Base-by-base conservation (phyloP, 2,888 invertebrate genomes). In the Ophioninae sp. region DNA sequence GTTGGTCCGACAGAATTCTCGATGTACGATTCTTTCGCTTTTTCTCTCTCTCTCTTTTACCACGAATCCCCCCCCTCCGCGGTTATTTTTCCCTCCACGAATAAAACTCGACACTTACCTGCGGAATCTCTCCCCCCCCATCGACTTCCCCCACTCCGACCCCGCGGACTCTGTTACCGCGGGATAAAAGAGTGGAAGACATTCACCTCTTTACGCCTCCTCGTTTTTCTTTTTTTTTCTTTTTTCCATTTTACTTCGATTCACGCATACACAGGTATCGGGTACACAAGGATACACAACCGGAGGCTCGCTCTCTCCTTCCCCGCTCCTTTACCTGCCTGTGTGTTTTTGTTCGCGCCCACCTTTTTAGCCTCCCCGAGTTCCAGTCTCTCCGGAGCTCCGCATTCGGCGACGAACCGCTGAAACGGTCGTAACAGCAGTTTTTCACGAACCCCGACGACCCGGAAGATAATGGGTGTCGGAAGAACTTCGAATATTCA, bases 171-270 rank as follows among this genome's bases (percentile, higher is more conserved):
- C 77, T 79, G n/a, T n/a, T 84, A 80, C 86, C 85, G 50, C 72
- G 50, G 83, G 70, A 75, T 57, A 84, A 50, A 50, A 87, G 86
- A 85, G 80, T 80, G 88, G 89, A 89, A 91, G 91, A 89, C 91
- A 90, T 91, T 91, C 91, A 91, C 91, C 91, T 91, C 75, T 41
- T 70, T 75, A 41, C 80, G 72, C 50, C 50, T 50, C 50, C 50
- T 30, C 64, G 61, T 81, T 61, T 76, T 61, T 70, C 61, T 78
- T 68, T 81, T 61, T 76, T 68, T 78, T 77, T 75, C 17, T 70
- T 68, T 39, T 50, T 61, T 39, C 62, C 72, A 37, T 39, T 59
- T 70, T 57, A 20, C 39, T 37, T 69, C 81, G 80, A 75, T 85
- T 81, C 77, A 80, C 59, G 17, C 75, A 59, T 74, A 80, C 59